Percentiles rank a stretch among this genome's conserved stretches.
Conservation (phyloP, 2,888 invertebrate genomes). For the Tillus elongatus region DNA sequence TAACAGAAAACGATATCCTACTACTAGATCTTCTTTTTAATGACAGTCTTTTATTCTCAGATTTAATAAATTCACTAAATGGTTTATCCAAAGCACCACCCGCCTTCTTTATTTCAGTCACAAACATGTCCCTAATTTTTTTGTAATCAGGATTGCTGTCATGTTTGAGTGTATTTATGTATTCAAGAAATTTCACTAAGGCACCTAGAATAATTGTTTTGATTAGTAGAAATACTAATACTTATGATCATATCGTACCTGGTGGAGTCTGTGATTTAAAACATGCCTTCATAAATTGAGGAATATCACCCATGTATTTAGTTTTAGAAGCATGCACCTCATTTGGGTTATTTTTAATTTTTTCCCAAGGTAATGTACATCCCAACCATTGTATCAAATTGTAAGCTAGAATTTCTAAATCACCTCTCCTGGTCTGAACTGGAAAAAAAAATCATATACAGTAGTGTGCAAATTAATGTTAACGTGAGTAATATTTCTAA, state of each 20-base stretch:
- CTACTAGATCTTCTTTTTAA: no score
- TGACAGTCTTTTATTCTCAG: no score
- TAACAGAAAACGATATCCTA: no score
- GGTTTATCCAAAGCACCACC: constrained; percentile 50
- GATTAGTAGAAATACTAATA: no score
- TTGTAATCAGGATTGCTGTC: constrained; percentile 66
- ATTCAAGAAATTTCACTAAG: constrained; percentile 56
- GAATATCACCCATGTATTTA: constrained; percentile 52
- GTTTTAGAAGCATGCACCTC: constrained; percentile 63
- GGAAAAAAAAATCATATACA: constrained; percentile 34
- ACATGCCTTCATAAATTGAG: constrained; percentile 40
- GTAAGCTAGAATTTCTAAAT: constrained; percentile 88
- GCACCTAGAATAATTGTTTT: constrained; percentile 50
- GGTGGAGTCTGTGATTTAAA: constrained; percentile 37
- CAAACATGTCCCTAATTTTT: constrained; percentile 58
- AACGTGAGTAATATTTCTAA: no score
- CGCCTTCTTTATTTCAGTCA: constrained; percentile 53
- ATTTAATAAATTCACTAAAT: no score
- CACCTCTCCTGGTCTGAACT: constrained; percentile 79
- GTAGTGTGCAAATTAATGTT: no score
- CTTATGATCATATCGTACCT: no score
- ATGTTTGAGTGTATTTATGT: constrained; percentile 58
- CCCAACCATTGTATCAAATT: constrained; percentile 90
- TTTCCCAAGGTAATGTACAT: constrained; percentile 78
- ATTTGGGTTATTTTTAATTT: constrained; percentile 49